phyloP scores from a whole-genome alignment of 1,140 invertebrate species.

The Probaryconus sp. region DNA sequence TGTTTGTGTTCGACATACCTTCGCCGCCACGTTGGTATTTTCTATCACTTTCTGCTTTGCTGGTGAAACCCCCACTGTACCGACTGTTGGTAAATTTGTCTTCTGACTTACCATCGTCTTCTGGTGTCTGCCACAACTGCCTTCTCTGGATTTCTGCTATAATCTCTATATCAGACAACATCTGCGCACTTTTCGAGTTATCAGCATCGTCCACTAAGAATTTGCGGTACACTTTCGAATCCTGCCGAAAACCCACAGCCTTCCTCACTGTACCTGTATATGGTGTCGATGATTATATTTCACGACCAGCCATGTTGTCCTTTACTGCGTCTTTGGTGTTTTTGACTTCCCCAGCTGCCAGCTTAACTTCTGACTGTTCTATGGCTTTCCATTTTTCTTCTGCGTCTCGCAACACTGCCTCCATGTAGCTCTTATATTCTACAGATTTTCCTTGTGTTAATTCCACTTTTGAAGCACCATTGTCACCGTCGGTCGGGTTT shows the following conservation, averaged over 20 bases:
- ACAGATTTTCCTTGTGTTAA: background rate
- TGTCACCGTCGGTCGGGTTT: background rate
- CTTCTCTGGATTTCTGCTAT: conserved; percentile 3
- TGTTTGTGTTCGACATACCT: no score
- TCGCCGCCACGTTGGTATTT: background rate
- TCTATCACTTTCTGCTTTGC: background rate
- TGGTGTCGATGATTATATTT: conserved; percentile 7
- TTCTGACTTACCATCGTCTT: background rate
- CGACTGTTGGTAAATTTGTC: background rate
- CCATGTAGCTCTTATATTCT: background rate
- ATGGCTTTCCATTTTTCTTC: background rate
- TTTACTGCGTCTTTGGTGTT: background rate
- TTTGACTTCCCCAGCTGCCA: background rate
- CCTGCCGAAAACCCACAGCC: background rate
- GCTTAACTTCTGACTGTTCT: background rate
- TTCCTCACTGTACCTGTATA: background rate
- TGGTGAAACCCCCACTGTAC: no score
- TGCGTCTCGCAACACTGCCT: background rate
- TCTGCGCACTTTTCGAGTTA: background rate
- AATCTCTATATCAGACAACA: background rate
- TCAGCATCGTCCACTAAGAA: conserved; percentile 6
- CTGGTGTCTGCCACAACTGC: background rate
- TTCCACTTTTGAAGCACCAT: no score
- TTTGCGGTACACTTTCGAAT: background rate
- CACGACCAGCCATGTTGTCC: no score